Evolutionary conservation across 1,140 invertebrate genomes (phyloP), one percentile per base, ranked within the genome.

Genomic region (Pseudomyrmex gracilis): DNA sequence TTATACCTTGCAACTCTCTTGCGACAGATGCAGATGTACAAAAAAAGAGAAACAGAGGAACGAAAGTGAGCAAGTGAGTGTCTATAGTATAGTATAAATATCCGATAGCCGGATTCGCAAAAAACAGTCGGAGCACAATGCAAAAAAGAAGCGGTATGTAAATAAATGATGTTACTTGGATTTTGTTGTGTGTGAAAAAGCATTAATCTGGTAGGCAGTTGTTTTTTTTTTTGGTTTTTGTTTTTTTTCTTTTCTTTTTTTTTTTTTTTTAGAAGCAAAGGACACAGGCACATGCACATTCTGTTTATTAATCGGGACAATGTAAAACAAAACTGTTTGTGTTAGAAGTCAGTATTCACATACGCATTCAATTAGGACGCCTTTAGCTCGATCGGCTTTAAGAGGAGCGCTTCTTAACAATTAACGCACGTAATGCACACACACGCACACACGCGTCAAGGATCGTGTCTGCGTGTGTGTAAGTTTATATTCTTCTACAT

Each of bases 241-340:
- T 34, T 34, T 34, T 7, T 34, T 34, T 34, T 1, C 7, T 7
- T 34, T 34, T 34, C 7, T 7, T 34, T 34, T 7, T 34, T 34
- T 34, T 34, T 34, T 34, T 34, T 34, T 34, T 34, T 82, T 89
- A 92, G 87, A 90, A 92, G 90, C 93, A 93, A 93, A 93, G 92
- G 93, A 93, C 91, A 93, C 92, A 94, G 91, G 93, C 94, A 94
- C 94, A 94, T 94, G 94, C 94, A 94, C 93, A 94, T 94, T 94
- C 92, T 94, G 92, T 94, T 94, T 94, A 94, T 94, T 94, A 93
- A 94, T 94, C 90, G 93, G 92, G 92, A 94, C 90, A 94, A 93
- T 89, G 90, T 94, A 90, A 92, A 94, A 94, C 91, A 94, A 92
- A 93, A 91, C 90, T 67, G 73, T 24, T 51, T 51, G 49, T 90